Percentiles rank a stretch among this genome's conserved stretches.
phyloP scores from a whole-genome alignment of 2,113 vertebrate genomes.

The Montifringilla adamsi region DNA sequence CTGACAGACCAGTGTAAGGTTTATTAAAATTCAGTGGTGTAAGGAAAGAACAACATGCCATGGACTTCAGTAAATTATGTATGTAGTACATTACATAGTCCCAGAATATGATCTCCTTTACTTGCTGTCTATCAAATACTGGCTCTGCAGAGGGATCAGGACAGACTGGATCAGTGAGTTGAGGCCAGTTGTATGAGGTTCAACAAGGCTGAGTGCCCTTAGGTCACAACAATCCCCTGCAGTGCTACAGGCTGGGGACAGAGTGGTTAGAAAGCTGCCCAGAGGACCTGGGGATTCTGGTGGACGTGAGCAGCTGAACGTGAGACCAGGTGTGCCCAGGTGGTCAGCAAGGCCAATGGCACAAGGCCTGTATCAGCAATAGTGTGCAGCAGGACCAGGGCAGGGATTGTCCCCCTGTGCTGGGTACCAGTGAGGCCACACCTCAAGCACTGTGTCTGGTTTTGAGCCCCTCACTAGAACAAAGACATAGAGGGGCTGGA shows the following conservation, averaged over 20 bases:
- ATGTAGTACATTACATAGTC: not conserved
- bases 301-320: not conserved
- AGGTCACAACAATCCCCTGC: no score
- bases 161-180: not conserved
- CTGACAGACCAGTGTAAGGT: not conserved
- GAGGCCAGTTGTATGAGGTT: not conserved
- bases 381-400: not conserved
- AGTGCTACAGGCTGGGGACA: not conserved
- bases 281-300: not conserved
- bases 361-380: fast-evolving
- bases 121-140: not conserved
- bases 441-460: fast-evolving
- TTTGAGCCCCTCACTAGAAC: not conserved
- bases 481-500: not conserved
- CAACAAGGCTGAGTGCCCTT: not conserved
- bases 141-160: not conserved
- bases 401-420: not conserved
- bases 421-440: fast-evolving
- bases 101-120: not conserved
- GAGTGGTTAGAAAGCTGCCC: not conserved
- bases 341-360: not conserved
- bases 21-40: not conserved
- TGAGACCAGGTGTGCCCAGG: not conserved
- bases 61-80: not conserved
- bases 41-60: not conserved